Evolutionary conservation across 2,113 vertebrate species (phyloP), one percentile per base, ranked within the genome.

Genomic region (Motacilla alba): DNA sequence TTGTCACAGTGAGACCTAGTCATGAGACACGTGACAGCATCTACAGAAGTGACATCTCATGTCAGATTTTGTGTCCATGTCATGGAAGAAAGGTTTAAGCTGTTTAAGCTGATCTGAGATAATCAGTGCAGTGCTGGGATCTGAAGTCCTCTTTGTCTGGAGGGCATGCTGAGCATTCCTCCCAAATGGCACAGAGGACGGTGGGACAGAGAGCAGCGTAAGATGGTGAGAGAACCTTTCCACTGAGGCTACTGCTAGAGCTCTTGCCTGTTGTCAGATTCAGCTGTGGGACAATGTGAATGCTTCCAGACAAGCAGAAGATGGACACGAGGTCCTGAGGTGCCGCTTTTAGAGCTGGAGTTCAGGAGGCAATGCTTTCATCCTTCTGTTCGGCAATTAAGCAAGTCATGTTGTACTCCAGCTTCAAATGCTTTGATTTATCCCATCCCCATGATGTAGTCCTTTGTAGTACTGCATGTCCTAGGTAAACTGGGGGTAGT

Each of bases 11-110:
- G 56, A 91, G 60, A 24, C 10, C 81, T 21, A 59, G 56, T 93
- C 83, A 89, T 68, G 64, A 81, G 77, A 84, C 33, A 59, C 12
- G 46, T 83, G 92, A 93, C 84, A 89, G 74, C 77, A 89, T 96
- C 89, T 84, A 52, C 77, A 87, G 73, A 90, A 87, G 73, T 95
- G 89, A 91, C 77, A 75, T 31, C 60, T 94, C 73, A 89, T 63
- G 74, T 60, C 60, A 75, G 43, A 59, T 52, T 78, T 67, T 1
- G 1, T 84, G 56, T 78, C 47, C 4, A 9, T 63, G 44, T 87
- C 77, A 70, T 28, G 50, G 69, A 83, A 83, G 83, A 67, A 70
- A 33, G 31, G 37, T 58, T 94, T 44, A 60, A 55, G 62, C 23
- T 67, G 31, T 77, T 94, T 53, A 73, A 68, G 46, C 44, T 35